A percentile compares a stretch with the other conserved stretches of the same genome.
Conservation (phyloP, 2,113 vertebrate genomes). For the Microtus ochrogaster region DNA sequence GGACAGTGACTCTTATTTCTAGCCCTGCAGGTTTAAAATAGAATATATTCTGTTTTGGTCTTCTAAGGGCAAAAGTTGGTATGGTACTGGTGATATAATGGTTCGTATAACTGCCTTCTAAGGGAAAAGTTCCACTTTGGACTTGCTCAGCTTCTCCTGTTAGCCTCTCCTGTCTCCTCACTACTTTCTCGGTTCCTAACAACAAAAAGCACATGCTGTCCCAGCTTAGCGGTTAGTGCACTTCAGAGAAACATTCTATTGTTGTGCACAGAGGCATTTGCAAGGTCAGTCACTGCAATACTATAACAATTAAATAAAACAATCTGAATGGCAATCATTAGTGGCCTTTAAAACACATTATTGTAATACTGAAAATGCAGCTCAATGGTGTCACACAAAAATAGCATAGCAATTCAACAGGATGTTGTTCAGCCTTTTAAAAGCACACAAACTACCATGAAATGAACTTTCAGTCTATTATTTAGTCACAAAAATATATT, state of each 20-base stretch:
- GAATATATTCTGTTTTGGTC: neutral
- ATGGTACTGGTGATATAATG: neutral
- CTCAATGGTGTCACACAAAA: neutral
- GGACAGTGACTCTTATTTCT: neutral
- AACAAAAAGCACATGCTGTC: neutral
- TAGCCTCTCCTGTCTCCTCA: neutral
- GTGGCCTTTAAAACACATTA: neutral
- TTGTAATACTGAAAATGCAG: neutral
- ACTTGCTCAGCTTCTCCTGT: neutral
- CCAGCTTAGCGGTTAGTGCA: neutral
- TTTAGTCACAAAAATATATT: constrained; percentile 25
- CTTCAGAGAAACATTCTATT: constrained; percentile 32
- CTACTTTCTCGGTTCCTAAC: neutral
- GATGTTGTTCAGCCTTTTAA: constrained; percentile 17
- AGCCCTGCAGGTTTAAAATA: neutral
- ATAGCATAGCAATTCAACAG: neutral
- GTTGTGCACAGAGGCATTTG: neutral
- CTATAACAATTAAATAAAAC: constrained; percentile 16
- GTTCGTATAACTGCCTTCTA: neutral
- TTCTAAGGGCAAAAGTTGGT: neutral
- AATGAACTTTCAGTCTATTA: neutral
- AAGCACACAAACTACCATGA: neutral
- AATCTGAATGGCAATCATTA: neutral
- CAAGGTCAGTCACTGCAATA: neutral
- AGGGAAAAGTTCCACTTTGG: neutral